phyloP scores from a whole-genome alignment of 92 coral and sea anemone genomes.

The Heteractis magnifica region DNA sequence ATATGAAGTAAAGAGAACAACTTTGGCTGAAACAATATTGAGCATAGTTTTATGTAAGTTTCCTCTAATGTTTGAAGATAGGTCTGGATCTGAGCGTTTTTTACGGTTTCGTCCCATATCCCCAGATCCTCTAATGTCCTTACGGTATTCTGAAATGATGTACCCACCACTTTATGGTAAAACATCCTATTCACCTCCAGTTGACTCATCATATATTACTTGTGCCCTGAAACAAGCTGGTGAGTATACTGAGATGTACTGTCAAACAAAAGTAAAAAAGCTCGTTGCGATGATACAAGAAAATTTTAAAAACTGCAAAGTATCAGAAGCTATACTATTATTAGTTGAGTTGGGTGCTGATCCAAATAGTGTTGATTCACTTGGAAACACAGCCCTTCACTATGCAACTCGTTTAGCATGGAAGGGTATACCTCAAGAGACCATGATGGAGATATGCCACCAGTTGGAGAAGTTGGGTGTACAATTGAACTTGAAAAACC shows the following conservation, averaged over 20 bases:
- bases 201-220: not conserved
- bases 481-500: not conserved
- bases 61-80: not conserved
- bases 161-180: too few relatives aligned
- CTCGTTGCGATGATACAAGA: not conserved
- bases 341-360: not conserved
- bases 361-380: not conserved
- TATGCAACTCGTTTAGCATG: not conserved
- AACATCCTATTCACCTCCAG: too few relatives aligned
- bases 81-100: not conserved
- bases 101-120: not conserved
- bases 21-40: not conserved
- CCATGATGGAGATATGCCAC: not conserved
- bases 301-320: not conserved
- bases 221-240: not conserved
- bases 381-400: not conserved
- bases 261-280: not conserved
- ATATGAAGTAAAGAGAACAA: not conserved
- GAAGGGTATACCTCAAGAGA: not conserved
- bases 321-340: not conserved
- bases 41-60: not conserved
- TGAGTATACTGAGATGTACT: not conserved
- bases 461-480: not conserved
- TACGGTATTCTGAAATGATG: too few relatives aligned
- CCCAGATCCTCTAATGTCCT: too few relatives aligned